Base-by-base conservation (phyloP, 2,797 vertebrate genomes). In the Arrhamphus sclerolepis region DNA sequence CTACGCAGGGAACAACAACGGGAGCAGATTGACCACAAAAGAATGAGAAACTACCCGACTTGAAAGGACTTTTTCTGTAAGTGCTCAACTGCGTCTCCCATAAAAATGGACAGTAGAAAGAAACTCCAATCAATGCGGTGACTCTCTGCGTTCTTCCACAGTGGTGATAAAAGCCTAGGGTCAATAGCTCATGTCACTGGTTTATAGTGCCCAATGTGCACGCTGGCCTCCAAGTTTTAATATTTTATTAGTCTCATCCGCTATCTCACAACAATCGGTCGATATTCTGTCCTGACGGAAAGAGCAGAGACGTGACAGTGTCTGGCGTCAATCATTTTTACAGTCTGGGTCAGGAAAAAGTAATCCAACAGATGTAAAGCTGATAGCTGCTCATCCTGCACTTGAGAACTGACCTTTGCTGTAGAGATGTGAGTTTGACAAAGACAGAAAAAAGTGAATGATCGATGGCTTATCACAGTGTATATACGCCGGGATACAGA, bases 221-320 rank as follows among this genome's bases (percentile, higher is more conserved):
- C 24, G 21, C 56, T 28, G 68, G 68, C 69, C 77, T 69, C 66
- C 34, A 34, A 22, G 0, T 78, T 81, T 87, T 72, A 89, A 89
- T 90, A 87, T 89, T 91, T 89, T 78, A 87, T 87, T 69, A 82
- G 85, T 70, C 78, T 78, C 84, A 80, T 87, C 81, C 75, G 53
- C 77, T 75, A 66, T 75, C 83, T 83, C 79, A 59, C 40, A 63
- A 68, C 83, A 53, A 66, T 72, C 84, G 65, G 81, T 89, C 87
- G 46, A 89, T 84, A 83, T 46, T 42, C 6, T 26, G 24, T 58
- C 53, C 70, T 59, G 73, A 60, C 56, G n/a, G 76, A 64, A 62
- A 46, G 46, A 77, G 63, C 39, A n/a, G 67, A 67, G 66, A 57
- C n/a, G 58, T 59, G 70, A 56, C 71, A 11, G 50, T 1, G 59